Evolutionary conservation across 2,113 vertebrate genomes (phyloP).

Genomic region (Engystomops pustulosus): DNA sequence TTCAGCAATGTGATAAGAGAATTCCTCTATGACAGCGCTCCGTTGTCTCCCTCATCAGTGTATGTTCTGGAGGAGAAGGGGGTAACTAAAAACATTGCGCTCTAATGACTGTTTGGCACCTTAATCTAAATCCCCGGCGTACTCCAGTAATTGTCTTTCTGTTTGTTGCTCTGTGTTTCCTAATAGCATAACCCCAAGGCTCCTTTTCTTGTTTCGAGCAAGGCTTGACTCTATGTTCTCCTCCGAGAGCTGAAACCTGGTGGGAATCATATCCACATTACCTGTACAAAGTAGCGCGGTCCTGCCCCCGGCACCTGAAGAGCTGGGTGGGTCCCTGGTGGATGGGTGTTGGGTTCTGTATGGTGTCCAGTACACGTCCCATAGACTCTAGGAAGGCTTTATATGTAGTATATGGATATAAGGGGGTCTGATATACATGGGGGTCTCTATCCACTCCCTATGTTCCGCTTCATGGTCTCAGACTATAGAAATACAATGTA

Average conservation of each 20-base stretch:
- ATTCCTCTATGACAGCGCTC: conserved; percentile 19
- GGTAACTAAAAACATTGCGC: conserved; percentile 5
- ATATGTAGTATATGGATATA: too few species aligned
- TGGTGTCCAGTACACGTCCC: too few species aligned
- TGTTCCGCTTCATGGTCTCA: too few species aligned
- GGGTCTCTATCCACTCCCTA: too few species aligned
- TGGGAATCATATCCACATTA: conserved; percentile 11
- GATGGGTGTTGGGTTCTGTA: neutral
- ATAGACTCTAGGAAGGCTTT: too few species aligned
- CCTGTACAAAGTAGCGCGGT: neutral
- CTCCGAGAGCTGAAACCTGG: neutral
- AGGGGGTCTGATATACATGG: too few species aligned
- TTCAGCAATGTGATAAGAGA: neutral
- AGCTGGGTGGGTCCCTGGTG: neutral
- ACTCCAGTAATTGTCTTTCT: conserved; percentile 26
- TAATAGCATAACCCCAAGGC: conserved; percentile 43
- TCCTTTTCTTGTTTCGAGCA: conserved; percentile 29
- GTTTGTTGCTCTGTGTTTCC: conserved; percentile 40
- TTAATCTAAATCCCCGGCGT: neutral
- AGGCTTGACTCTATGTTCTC: neutral
- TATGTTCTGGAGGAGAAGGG: conserved; percentile 24
- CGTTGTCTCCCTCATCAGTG: neutral
- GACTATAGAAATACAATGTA: too few species aligned
- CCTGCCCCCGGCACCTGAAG: conserved; percentile 1
- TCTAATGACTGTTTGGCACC: conserved; percentile 41